Base-by-base conservation (phyloP, 2,888 invertebrate genomes). In the Chymomyza procnemis region DNA sequence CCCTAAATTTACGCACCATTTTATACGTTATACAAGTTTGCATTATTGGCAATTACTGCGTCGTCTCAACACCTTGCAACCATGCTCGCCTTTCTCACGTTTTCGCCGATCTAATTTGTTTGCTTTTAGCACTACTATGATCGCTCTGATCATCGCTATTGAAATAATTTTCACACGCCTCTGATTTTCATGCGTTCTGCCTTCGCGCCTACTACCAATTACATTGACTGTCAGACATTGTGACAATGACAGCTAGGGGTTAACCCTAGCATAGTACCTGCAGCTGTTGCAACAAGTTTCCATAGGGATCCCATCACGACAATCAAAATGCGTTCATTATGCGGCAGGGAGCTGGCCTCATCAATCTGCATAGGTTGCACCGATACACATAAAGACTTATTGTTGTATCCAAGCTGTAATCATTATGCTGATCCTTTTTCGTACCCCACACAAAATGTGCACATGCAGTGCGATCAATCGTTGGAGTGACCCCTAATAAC, bases 401-500 rank as follows among this genome's bases (percentile, higher is more conserved):
- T 26, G 6, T 26, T 26, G 16, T 50, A 41, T 54, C 61, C 66
- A 21, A 56, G 62, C 66, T 63, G 63, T 74, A 74, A 76, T 74
- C 69, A 74, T 77, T 67, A 67, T 66, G 68, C 59, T 61, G 78
- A 76, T 76, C 73, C 67, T 73, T 68, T 72, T 56, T 66, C 61
- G 66, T 69, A 69, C 72, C 75, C 26, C 84, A 81, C 79, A 79
- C 83, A 83, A 85, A 75, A 76, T 77, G 76, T 78, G 64, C 73
- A 78, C 69, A 60, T 73, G 61, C 67, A 66, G 66, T 60, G 65
- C 83, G 69, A 74, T 80, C 80, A 80, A 80, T 85, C 79, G 80
- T 74, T 26, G 57, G 16, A 34, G 57, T 80, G 85, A 83, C 81
- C 86, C 75, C 71, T 85, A 85, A 84, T 84, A 81, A 78, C 84